Base-by-base conservation (phyloP, 2,113 vertebrate genomes). In the Aphyosemion australe region DNA sequence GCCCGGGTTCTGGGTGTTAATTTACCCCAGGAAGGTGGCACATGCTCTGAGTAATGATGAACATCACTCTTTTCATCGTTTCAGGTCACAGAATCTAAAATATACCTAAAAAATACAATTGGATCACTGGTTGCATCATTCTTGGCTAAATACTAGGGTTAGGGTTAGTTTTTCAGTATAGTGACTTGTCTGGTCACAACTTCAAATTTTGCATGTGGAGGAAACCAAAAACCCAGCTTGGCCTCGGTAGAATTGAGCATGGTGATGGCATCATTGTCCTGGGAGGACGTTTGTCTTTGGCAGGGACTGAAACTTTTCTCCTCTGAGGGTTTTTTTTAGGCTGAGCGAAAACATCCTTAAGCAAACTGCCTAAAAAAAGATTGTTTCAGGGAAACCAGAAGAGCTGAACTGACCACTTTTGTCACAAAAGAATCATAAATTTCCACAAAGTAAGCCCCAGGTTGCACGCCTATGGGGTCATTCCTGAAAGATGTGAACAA, bases 31-130 rank as follows among this genome's bases (percentile, higher is more conserved):
- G 31, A 64, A 46, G 57, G 45, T 34, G 18, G 32, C 55, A 52
- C 72, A 45, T 61, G 65, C 70, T 49, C 58, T 46, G 69, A 73
- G 31, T 75, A 16, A 73, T 82, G 74, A 80, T 62, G 61, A 67
- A 63, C 53, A 10, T 19, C 60, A 61, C 32, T 14, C 43, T 61
- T 47, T 72, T 34, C 5, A 59, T 0, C 47, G 61, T 48, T 59
- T 54, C 26, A 45, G 34, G 54, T 57, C 6, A 18, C 19, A 2
- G 42, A 3, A 12, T 13, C 26, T 48, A 69, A 64, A 41, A 19
- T 6, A 55, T 32, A 32, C 3, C n/a, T n/a, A 32, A 32, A 32
- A 32, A 32, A 32, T 32, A 5, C 3, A 5, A 32, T 37, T 1
- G 6, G 9, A 37, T 37, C 34, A 37, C 34, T 6, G 4, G 5